phyloP scores from a whole-genome alignment of 1,140 invertebrate species.

The Ericerus pela region DNA sequence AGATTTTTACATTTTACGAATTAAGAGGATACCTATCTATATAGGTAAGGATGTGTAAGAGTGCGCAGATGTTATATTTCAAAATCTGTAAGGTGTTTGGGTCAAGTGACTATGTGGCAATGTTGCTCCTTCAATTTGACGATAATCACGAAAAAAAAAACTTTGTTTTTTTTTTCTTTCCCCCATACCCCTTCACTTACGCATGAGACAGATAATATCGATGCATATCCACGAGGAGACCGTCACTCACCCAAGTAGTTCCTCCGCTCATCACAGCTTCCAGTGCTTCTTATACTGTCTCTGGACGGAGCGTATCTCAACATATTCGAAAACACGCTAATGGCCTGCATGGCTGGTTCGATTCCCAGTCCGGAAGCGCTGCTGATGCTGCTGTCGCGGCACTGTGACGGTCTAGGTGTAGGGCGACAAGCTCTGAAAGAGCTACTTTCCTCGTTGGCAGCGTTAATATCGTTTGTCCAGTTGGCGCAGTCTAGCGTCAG shows the following conservation, averaged over 20 bases:
- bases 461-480: constrained; percentile 10
- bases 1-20: too few species aligned
- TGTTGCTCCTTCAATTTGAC: too few species aligned
- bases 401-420: constrained; percentile 12
- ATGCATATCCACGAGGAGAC: neutral
- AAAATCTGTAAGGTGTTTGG: too few species aligned
- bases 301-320: constrained; percentile 27
- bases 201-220: too few species aligned
- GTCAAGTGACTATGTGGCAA: too few species aligned
- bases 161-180: too few species aligned
- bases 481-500: constrained; percentile 31
- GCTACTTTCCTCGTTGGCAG: constrained; percentile 3
- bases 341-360: constrained; percentile 28
- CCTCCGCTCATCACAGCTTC: constrained; percentile 17
- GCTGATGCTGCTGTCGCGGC: constrained; percentile 23
- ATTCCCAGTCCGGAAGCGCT: constrained; percentile 26
- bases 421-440: constrained; percentile 10
- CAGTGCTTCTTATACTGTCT: constrained; percentile 23
- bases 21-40: too few species aligned
- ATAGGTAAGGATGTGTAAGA: too few species aligned
- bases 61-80: too few species aligned
- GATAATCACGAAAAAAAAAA: too few species aligned
- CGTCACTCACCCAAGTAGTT: constrained; percentile 16
- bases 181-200: too few species aligned
- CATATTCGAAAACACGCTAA: constrained; percentile 29